Evolutionary conservation across 2,113 vertebrate species (phyloP), one percentile per base, ranked within the genome.

Genomic region (Pangasianodon hypophthalmus): DNA sequence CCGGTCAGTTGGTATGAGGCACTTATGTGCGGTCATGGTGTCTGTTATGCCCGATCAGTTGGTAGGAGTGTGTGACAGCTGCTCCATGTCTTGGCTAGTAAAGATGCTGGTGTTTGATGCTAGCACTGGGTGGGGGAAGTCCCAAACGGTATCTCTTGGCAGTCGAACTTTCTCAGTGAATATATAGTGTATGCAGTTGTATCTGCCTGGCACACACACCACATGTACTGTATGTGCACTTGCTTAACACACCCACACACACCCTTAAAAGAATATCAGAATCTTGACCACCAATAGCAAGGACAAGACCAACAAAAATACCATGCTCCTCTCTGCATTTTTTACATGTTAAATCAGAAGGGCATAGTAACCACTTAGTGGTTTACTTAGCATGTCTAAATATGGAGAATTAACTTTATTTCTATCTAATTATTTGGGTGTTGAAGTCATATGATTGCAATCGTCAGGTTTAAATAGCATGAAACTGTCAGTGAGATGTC

Each of bases 1-100:
- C 75, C 19, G 10, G n/a, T 73, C 32, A 73, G 10, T 62, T 44
- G 21, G 37, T 84, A 62, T 56, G 46, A 56, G 62, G 46, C 82
- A 86, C 10, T 48, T 79, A 54, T 64, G 18, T 44, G 48, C 2
- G 29, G n/a, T 37, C 84, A 60, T 64, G 56, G 52, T 50, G 71
- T 81, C 41, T 60, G 50, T 69, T 73, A 29, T 73, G 48, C 73
- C 52, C 1, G 4, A 77, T 46, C 50, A 75, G 13, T 79, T 84
- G 67, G 14, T 75, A 64, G 26, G 9, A 37, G 56, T 77, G 32
- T 79, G 26, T n/a, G 79, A 69, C 89, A 87, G 90, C 83, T 87
- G 90, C 46, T 88, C 46, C 56, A 67, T 56, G 79, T 52, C 41
- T 26, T 46, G 54, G 73, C 86, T 64, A 62, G 56, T 50, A 84